Conservation (phyloP, 1,140 invertebrate genomes). For the Lepidurus packardi region DNA sequence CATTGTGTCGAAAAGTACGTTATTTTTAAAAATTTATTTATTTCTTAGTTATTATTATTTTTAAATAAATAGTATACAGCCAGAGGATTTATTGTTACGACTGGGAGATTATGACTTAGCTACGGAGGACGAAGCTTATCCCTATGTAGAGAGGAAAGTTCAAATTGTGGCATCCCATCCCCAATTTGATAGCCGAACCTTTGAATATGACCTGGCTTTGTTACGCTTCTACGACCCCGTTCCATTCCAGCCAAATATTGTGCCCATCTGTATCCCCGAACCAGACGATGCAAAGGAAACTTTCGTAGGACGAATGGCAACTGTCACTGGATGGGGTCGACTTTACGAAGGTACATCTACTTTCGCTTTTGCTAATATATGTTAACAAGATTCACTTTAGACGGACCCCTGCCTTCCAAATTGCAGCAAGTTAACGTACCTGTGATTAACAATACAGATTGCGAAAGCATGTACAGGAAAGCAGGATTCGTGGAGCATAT, state of each 20-base stretch:
- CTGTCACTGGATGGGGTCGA: slow-evolving; percentile 86
- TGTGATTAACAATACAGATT: slow-evolving; percentile 85
- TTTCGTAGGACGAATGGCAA: slow-evolving; percentile 76
- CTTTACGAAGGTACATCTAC: slow-evolving; percentile 69
- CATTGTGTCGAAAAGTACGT: slow-evolving; percentile 92
- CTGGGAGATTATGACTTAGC: slow-evolving; percentile 85
- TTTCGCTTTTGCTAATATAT: slow-evolving; percentile 8
- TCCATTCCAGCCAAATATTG: slow-evolving; percentile 79
- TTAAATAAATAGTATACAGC: slow-evolving; percentile 62
- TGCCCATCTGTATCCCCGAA: slow-evolving; percentile 77
- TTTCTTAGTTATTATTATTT: neutral
- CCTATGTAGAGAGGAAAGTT: slow-evolving; percentile 76
- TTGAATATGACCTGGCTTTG: slow-evolving; percentile 85
- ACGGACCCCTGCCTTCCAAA: slow-evolving; percentile 79
- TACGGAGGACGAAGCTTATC: slow-evolving; percentile 76
- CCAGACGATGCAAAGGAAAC: slow-evolving; percentile 62
- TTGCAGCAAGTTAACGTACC: slow-evolving; percentile 87
- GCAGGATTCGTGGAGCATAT: slow-evolving; percentile 89
- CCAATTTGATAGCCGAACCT: slow-evolving; percentile 83
- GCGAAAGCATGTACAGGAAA: slow-evolving; percentile 80
- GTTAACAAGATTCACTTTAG: slow-evolving; percentile 48
- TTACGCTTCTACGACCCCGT: slow-evolving; percentile 85
- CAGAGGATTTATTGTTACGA: slow-evolving; percentile 75
- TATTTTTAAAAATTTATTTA: neutral
- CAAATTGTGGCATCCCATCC: slow-evolving; percentile 87